Conservation (phyloP, 2,888 invertebrate species). For the Lasioglossum lativentre region DNA sequence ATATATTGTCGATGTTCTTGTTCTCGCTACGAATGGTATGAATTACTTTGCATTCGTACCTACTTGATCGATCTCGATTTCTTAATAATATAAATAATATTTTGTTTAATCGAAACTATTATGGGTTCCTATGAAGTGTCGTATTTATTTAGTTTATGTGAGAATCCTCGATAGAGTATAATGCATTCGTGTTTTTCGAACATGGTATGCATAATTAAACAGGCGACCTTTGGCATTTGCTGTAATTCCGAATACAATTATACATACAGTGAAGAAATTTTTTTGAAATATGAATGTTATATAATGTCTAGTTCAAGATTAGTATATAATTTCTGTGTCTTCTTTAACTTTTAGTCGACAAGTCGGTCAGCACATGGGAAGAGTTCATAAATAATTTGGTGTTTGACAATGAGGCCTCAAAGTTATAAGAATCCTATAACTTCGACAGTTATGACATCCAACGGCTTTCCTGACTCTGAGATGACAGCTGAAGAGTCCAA, state of each 20-base stretch:
- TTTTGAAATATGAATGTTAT: neutral
- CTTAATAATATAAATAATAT: neutral
- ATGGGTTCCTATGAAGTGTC: neutral
- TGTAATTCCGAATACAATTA: constrained; percentile 60
- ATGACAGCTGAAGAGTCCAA: constrained; percentile 74
- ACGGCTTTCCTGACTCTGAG: constrained; percentile 78
- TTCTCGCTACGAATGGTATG: neutral
- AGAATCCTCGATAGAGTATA: neutral
- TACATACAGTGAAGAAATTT: neutral
- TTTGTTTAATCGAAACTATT: neutral
- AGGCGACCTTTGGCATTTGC: constrained; percentile 75
- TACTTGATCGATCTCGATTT: neutral
- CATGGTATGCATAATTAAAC: constrained; percentile 73
- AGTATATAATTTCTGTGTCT: constrained; percentile 5
- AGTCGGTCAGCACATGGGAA: constrained; percentile 42
- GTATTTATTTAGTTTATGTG: neutral
- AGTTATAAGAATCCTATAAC: constrained; percentile 85
- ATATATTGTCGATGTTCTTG: neutral
- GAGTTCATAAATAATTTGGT: constrained; percentile 59
- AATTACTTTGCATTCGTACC: neutral
- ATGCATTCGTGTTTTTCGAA: constrained; percentile 48
- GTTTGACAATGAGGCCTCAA: constrained; percentile 85
- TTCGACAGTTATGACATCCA: constrained; percentile 81
- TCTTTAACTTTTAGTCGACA: constrained; percentile 66
- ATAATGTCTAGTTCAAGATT: neutral